phyloP scores from a whole-genome alignment of 2,888 invertebrate genomes.

The Hofmannophila pseudospretella region DNA sequence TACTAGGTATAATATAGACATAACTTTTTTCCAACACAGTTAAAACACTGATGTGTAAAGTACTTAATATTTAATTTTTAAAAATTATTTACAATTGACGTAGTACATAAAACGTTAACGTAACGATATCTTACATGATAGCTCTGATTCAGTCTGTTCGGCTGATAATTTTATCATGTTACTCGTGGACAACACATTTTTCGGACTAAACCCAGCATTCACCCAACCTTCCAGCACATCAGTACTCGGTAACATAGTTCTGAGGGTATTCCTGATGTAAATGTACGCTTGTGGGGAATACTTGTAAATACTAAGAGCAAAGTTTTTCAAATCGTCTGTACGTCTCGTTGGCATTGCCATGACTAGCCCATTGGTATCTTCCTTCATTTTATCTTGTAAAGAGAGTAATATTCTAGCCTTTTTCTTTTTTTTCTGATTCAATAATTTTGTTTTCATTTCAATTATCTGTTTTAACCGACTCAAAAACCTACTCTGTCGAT shows the following conservation, averaged over 20 bases:
- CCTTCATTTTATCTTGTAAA: slow-evolving; percentile 64
- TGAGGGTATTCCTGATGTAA: slow-evolving; percentile 60
- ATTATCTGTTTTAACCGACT: slow-evolving; percentile 50
- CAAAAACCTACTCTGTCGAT: slow-evolving; percentile 51
- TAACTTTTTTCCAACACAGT: too few species aligned
- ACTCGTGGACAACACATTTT: slow-evolving; percentile 44
- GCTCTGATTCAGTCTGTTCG: slow-evolving; percentile 58
- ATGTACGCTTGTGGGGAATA: slow-evolving; percentile 70
- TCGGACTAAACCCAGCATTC: slow-evolving; percentile 52
- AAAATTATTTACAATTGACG: neutral
- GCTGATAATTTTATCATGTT: slow-evolving; percentile 56
- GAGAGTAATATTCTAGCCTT: slow-evolving; percentile 61
- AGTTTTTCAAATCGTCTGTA: slow-evolving; percentile 66
- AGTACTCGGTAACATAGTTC: slow-evolving; percentile 65
- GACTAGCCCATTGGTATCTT: slow-evolving; percentile 60
- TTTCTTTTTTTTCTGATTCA: slow-evolving; percentile 60
- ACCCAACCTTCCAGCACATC: slow-evolving; percentile 64
- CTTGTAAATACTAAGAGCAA: slow-evolving; percentile 64
- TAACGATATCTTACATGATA: slow-evolving; percentile 53
- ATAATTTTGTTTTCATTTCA: slow-evolving; percentile 53
- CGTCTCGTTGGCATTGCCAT: slow-evolving; percentile 67
- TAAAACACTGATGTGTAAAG: too few species aligned
- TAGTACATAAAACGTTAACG: slow-evolving; percentile 7
- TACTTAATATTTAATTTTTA: too few species aligned
- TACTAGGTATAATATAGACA: too few species aligned